Evolutionary conservation across 2,113 vertebrate species (phyloP).

Genomic region (Forbesichthys papilliferus): DNA sequence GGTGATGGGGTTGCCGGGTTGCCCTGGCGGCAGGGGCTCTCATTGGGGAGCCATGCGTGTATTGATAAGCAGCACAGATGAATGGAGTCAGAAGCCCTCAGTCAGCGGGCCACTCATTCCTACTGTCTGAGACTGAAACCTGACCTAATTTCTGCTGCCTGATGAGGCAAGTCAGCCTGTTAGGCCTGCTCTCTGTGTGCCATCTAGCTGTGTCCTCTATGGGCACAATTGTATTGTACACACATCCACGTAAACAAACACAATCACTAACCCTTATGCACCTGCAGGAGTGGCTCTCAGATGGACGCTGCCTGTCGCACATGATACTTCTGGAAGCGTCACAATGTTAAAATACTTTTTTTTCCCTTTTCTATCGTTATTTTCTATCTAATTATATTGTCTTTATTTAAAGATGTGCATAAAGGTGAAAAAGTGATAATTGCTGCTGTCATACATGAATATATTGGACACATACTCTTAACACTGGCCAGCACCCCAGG

Average conservation of each 20-base stretch:
- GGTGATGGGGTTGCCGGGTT: neutral
- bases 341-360: too few relatives aligned
- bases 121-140: slow-evolving; percentile 61
- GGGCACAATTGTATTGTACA: slow-evolving; percentile 4
- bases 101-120: slow-evolving; percentile 63
- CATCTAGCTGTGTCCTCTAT: slow-evolving; percentile 8
- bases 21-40: slow-evolving; percentile 14
- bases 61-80: slow-evolving; percentile 56
- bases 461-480: neutral
- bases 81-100: slow-evolving; percentile 64
- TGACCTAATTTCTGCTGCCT: slow-evolving; percentile 66
- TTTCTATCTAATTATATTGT: too few relatives aligned
- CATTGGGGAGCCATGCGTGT: slow-evolving; percentile 48
- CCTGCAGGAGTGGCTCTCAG: too few relatives aligned
- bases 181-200: slow-evolving; percentile 40
- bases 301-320: too few relatives aligned
- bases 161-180: slow-evolving; percentile 40
- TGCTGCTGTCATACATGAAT: too few relatives aligned
- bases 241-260: neutral
- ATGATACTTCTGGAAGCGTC: too few relatives aligned
- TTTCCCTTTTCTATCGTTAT: too few relatives aligned
- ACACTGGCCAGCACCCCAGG: neutral
- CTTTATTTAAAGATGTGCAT: too few relatives aligned
- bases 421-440: too few relatives aligned
- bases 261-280: neutral